Evolutionary conservation across 2,113 vertebrate genomes (phyloP).

Genomic region (Aplodontia rufa): DNA sequence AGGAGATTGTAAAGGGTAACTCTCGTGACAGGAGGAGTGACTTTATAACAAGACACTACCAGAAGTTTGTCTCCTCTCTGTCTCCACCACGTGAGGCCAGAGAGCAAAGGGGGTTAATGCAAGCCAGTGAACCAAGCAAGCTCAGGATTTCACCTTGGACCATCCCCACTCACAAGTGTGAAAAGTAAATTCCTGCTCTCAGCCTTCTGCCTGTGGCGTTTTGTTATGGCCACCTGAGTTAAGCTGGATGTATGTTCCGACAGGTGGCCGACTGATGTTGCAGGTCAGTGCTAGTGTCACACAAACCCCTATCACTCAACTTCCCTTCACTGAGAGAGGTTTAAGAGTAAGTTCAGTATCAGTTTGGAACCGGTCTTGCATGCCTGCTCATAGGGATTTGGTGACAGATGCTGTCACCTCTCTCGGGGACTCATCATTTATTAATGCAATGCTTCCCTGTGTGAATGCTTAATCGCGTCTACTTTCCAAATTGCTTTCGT

Average conservation of each 20-base stretch:
- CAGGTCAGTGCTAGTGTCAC: background rate
- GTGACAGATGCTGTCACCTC: background rate
- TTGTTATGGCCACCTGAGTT: background rate
- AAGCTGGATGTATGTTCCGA: background rate
- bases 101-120: background rate
- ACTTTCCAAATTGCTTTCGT: background rate
- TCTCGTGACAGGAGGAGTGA: background rate
- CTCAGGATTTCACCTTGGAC: background rate
- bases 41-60: background rate
- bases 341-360: background rate
- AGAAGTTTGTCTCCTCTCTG: background rate
- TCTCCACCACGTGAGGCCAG: background rate
- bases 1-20: too few relatives aligned
- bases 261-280: background rate
- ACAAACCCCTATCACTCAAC: background rate
- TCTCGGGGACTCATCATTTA: fast-evolving
- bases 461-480: background rate
- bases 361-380: background rate
- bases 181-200: background rate
- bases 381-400: background rate
- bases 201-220: too few relatives aligned
- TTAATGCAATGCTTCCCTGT: background rate
- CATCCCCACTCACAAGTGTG: background rate
- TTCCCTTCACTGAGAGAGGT: background rate
- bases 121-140: background rate